phyloP scores from a whole-genome alignment of 1,140 invertebrate genomes.

The Aplysia californica region DNA sequence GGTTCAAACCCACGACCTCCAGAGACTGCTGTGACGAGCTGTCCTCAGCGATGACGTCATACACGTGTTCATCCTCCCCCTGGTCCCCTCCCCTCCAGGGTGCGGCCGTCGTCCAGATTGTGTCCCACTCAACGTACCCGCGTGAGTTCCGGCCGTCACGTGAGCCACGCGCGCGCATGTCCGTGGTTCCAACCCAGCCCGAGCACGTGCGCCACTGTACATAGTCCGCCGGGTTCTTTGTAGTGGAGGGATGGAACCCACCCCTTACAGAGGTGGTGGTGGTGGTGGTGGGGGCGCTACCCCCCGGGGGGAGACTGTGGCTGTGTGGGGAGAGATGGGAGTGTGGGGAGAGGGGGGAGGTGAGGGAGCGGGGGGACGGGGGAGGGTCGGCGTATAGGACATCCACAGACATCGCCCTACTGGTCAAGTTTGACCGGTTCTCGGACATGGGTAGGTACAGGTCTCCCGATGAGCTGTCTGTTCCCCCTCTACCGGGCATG shows the following conservation, averaged over 20 bases:
- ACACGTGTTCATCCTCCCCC: slow-evolving; percentile 21
- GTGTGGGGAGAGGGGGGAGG: neutral
- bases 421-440: neutral
- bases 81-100: neutral
- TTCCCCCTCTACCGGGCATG: neutral
- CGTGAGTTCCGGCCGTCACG: neutral
- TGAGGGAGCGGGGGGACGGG: neutral
- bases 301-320: neutral
- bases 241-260: no score
- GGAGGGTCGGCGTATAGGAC: neutral
- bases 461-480: neutral
- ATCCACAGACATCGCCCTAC: slow-evolving; percentile 21
- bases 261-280: neutral
- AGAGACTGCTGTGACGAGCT: neutral
- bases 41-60: slow-evolving; percentile 17
- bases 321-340: neutral
- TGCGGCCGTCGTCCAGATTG: slow-evolving; percentile 13
- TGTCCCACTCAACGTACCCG: slow-evolving; percentile 27
- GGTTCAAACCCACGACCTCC: neutral
- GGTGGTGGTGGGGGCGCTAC: neutral
- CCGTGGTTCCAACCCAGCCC: slow-evolving; percentile 3
- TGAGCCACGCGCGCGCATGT: neutral
- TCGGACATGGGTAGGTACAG: neutral
- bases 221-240: no score
- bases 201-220: slow-evolving; percentile 26